Evolutionary conservation across 2,888 invertebrate genomes (phyloP), one percentile per base, ranked within the genome.

Genomic region (Ennomos quercinarius): DNA sequence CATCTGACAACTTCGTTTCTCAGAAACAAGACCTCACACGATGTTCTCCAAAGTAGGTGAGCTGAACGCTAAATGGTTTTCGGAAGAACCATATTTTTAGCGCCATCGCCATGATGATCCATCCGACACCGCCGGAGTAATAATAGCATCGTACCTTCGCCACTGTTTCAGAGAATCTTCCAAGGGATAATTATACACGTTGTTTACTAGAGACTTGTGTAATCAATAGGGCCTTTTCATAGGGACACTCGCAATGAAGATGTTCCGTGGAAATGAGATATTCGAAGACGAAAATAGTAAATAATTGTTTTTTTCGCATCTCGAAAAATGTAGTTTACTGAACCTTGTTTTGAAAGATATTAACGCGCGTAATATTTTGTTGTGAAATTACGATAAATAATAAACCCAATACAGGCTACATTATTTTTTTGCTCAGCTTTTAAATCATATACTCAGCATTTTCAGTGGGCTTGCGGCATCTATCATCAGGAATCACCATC

Each of bases 31-130:
- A 48, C 42, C 35, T 10, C 54, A 45, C 49, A 54, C 53, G 47
- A 12, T 10, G 2, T 58, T 58, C 52, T 17, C 13, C 39, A 54
- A 54, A 53, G 27, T 40, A 57, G 48, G 47, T 47, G 43, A 54
- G 42, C 17, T 27, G 44, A 27, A 50, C 39, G 48, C 41, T 56
- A 45, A 60, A 57, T 47, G 49, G 46, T 63, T 58, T 63, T 66
- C 56, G 46, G 61, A 56, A 54, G 49, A 37, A 13, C 27, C 47
- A 37, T 65, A 66, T 58, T 54, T 63, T 57, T 61, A 59, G 61
- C 39, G 13, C 36, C 36, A 47, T 34, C 39, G 13, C 36, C 36
- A 47, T 36, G 36, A 50, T 40, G 27, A 57, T 57, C 47, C 34
- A 44, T 17, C 35, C 35, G 27, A 44, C 50, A 46, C 42, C 47